A percentile compares a stretch with the other conserved stretches of the same genome.
phyloP scores from a whole-genome alignment of 1,140 invertebrate genomes.

The Planococcus citri region DNA sequence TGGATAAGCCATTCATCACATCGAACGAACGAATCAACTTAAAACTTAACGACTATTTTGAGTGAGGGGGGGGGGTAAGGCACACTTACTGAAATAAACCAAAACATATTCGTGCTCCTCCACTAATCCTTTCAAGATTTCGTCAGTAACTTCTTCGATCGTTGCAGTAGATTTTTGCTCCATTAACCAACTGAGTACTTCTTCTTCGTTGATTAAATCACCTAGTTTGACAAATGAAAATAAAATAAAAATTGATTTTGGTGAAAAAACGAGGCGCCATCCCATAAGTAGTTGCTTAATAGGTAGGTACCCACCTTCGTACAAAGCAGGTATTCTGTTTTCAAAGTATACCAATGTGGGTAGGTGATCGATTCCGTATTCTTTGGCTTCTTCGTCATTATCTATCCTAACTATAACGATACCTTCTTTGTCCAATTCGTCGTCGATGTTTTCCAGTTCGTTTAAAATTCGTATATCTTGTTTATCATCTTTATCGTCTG shows the following conservation, averaged over 20 bases:
- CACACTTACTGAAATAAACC: slow-evolving; percentile 76
- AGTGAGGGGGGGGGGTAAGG: no score
- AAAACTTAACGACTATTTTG: slow-evolving; percentile 15
- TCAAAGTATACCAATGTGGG: slow-evolving; percentile 83
- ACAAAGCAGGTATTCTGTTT: slow-evolving; percentile 79
- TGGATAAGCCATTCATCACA: slow-evolving; percentile 5
- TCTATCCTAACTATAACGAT: slow-evolving; percentile 82
- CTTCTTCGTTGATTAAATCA: slow-evolving; percentile 80
- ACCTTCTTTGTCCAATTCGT: slow-evolving; percentile 77
- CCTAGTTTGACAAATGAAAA: slow-evolving; percentile 39
- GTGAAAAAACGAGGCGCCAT: not conserved
- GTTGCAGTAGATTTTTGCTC: slow-evolving; percentile 82
- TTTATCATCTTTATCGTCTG: slow-evolving; percentile 81
- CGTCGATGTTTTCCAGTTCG: slow-evolving; percentile 84
- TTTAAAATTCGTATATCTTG: slow-evolving; percentile 76
- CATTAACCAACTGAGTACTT: slow-evolving; percentile 79
- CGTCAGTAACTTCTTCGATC: slow-evolving; percentile 88
- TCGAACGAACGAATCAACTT: not conserved
- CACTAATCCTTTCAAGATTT: slow-evolving; percentile 74
- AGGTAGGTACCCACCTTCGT: slow-evolving; percentile 46
- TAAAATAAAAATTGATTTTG: not conserved
- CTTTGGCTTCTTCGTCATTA: slow-evolving; percentile 74
- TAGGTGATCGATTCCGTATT: slow-evolving; percentile 79
- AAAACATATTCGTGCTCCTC: slow-evolving; percentile 87
- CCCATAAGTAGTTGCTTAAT: not conserved